Evolutionary conservation across 2,797 vertebrate genomes (phyloP).

Genomic region (Poecile montanus): DNA sequence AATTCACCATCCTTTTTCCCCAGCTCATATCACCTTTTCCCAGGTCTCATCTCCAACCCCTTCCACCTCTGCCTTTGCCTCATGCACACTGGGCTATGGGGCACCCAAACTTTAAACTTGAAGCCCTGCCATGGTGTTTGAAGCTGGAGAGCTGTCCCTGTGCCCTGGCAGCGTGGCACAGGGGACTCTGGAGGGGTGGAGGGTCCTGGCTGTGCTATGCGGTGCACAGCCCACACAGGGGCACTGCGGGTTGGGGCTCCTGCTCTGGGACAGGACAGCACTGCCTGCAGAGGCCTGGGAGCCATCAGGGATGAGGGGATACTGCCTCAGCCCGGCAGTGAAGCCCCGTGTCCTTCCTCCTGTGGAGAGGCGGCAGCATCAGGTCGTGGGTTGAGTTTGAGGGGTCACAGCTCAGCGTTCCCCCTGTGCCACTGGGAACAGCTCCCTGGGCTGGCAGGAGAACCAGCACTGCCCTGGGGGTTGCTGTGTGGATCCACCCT

Average conservation of each 20-base stretch:
- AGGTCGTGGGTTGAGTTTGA: neutral
- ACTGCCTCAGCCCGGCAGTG: rapidly evolving
- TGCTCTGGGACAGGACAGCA: neutral
- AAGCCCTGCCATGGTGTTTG: rapidly evolving
- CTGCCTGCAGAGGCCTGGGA: neutral
- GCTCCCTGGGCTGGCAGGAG: neutral
- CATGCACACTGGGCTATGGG: rapidly evolving
- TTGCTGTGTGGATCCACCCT: rapidly evolving
- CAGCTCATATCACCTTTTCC: neutral
- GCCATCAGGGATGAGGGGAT: rapidly evolving
- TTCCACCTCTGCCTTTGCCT: neutral
- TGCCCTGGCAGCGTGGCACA: neutral
- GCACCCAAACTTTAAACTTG: neutral
- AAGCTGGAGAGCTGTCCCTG: neutral
- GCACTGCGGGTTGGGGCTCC: slow-evolving; percentile 47
- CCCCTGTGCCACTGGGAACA: neutral
- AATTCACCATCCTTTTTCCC: neutral
- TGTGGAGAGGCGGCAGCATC: rapidly evolving
- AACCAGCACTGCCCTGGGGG: neutral
- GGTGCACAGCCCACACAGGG: slow-evolving; percentile 52
- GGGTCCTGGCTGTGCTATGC: neutral
- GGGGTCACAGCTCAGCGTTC: neutral
- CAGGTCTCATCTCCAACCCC: neutral
- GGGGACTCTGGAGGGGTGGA: rapidly evolving
- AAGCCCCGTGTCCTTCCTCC: neutral